phyloP scores from a whole-genome alignment of 2,888 invertebrate species.

The Drosophila suboccidentalis region DNA sequence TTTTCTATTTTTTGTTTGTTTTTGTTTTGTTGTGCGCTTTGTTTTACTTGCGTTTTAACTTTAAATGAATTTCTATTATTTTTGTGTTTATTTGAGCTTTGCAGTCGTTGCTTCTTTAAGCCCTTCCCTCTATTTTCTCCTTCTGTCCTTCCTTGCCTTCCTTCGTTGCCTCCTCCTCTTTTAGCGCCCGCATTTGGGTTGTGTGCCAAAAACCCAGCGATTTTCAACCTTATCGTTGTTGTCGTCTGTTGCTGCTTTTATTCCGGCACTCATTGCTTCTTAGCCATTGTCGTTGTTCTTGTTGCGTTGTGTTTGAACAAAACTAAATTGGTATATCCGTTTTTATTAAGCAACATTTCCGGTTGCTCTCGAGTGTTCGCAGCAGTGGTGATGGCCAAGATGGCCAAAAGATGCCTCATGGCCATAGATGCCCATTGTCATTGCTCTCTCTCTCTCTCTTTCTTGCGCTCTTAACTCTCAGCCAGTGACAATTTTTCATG shows the following conservation, averaged over 20 bases:
- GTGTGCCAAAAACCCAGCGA: slow-evolving; percentile 8
- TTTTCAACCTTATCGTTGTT: slow-evolving; percentile 40
- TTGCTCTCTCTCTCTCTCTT: not conserved
- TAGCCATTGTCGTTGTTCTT: slow-evolving; percentile 35
- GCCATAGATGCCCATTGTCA: slow-evolving; percentile 26
- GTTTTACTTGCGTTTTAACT: slow-evolving; percentile 74
- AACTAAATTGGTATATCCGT: slow-evolving; percentile 82
- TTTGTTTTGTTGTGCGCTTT: slow-evolving; percentile 40
- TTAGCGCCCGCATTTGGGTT: not conserved
- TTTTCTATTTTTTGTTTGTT: slow-evolving; percentile 1
- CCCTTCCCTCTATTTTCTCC: not conserved
- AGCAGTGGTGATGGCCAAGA: slow-evolving; percentile 51
- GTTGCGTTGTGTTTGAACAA: slow-evolving; percentile 64
- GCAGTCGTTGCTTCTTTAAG: slow-evolving; percentile 40
- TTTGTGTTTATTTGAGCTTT: slow-evolving; percentile 80
- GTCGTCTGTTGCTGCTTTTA: slow-evolving; percentile 61
- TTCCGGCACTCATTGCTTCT: slow-evolving; percentile 71
- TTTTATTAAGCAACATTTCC: slow-evolving; percentile 82
- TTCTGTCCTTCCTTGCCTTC: not conserved
- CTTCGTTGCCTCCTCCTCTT: too few relatives aligned
- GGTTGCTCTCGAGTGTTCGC: slow-evolving; percentile 74
- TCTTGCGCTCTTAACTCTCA: slow-evolving; percentile 60
- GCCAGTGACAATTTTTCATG: slow-evolving; percentile 79
- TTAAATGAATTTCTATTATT: slow-evolving; percentile 81
- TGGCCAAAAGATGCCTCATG: slow-evolving; percentile 34